Conservation (phyloP, 2,888 invertebrate genomes). For the Chalcis sispes region DNA sequence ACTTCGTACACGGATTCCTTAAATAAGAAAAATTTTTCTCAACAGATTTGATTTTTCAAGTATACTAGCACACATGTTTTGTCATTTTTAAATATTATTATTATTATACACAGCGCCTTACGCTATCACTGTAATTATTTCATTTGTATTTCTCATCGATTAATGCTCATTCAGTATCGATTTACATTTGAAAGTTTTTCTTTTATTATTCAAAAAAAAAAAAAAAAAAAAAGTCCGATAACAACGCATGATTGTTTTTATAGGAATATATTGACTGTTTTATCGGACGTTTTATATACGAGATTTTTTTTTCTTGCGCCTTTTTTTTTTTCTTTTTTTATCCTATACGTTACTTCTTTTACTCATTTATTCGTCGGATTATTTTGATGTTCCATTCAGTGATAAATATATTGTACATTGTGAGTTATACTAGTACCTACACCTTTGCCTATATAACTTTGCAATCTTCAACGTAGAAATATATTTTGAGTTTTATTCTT, state of each 20-base stretch:
- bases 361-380: slow-evolving; percentile 33
- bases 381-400: slow-evolving; percentile 55
- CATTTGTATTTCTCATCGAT: slow-evolving; percentile 23
- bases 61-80: slow-evolving; percentile 43
- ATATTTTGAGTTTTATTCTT: slow-evolving; percentile 63
- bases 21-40: slow-evolving; percentile 35
- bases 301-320: slow-evolving; percentile 18
- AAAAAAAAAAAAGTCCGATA: slow-evolving; percentile 44
- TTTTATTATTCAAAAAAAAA: slow-evolving; percentile 31
- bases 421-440: slow-evolving; percentile 43
- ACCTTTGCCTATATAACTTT: slow-evolving; percentile 39
- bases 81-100: slow-evolving; percentile 24
- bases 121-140: slow-evolving; percentile 47
- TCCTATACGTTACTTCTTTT: too few relatives aligned
- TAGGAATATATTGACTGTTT: slow-evolving; percentile 56
- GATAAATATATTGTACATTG: slow-evolving; percentile 57
- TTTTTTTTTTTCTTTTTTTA: slow-evolving; percentile 11
- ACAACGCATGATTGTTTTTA: slow-evolving; percentile 46
- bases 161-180: slow-evolving; percentile 34
- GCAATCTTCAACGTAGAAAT: slow-evolving; percentile 68
- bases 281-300: slow-evolving; percentile 49
- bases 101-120: slow-evolving; percentile 50
- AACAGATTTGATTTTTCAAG: slow-evolving; percentile 54
- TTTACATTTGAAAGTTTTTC: too few relatives aligned
- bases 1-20: slow-evolving; percentile 33